A percentile compares a stretch with the other conserved stretches of the same genome.
Conservation (phyloP, 64 coral and sea anemone species). For the Astreopora myriophthalma region DNA sequence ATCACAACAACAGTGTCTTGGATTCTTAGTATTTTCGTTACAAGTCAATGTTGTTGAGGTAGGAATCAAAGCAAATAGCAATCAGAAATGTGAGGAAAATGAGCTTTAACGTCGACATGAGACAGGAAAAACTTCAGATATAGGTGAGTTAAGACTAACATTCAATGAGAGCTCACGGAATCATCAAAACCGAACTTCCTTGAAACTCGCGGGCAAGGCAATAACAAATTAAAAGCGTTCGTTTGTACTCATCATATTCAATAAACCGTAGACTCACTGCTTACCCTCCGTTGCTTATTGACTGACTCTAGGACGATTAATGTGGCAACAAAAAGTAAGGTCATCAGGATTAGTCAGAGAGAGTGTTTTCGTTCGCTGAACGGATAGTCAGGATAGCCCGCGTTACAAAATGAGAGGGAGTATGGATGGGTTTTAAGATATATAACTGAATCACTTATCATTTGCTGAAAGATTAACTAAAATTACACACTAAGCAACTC, state of each 20-base stretch:
- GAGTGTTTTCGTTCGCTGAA: no score
- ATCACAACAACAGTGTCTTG: not conserved
- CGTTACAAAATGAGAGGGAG: no score
- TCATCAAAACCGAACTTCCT: not conserved
- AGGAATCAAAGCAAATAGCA: not conserved
- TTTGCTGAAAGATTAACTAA: no score
- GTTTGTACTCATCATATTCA: not conserved
- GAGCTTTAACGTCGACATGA: not conserved
- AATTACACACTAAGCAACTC: no score
- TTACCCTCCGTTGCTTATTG: not conserved
- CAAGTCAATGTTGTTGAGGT: not conserved
- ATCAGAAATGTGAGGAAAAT: not conserved
- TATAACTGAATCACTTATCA: no score
- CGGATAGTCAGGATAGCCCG: no score
- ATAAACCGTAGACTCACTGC: not conserved
- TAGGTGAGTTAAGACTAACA: not conserved
- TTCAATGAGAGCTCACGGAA: not conserved
- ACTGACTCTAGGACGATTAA: not conserved
- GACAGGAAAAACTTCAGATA: not conserved
- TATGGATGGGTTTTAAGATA: no score
- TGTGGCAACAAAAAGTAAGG: not conserved
- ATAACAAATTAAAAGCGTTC: not conserved
- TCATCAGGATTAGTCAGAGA: no score
- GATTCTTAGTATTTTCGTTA: not conserved
- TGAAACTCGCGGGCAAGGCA: not conserved